Percentiles rank a stretch among this genome's conserved stretches.
phyloP scores from a whole-genome alignment of 2,888 invertebrate genomes.

The Agapostemon virescens region DNA sequence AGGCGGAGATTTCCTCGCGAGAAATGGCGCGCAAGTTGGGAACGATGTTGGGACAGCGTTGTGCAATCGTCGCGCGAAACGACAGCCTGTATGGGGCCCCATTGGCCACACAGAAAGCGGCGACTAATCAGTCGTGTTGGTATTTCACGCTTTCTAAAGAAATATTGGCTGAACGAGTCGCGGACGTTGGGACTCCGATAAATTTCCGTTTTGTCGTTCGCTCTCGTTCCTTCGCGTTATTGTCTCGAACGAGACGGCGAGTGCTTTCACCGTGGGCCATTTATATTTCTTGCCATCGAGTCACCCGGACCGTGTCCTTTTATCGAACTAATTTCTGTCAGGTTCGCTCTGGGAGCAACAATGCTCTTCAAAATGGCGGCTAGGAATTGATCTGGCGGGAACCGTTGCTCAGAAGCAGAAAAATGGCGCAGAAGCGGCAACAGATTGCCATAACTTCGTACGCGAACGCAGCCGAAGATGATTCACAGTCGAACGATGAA shows the following conservation, averaged over 20 bases:
- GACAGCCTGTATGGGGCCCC: not conserved
- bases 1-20: not conserved
- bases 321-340: not conserved
- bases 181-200: not conserved
- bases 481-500: not conserved
- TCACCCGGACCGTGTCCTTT: not conserved
- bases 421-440: not conserved
- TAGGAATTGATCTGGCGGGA: not conserved
- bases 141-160: conserved; percentile 39
- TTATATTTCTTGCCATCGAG: not conserved
- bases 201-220: not conserved
- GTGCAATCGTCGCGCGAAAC: not conserved
- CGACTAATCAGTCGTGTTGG: not conserved
- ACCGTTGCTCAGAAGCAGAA: not conserved
- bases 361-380: not conserved
- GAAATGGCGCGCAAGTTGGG: not conserved
- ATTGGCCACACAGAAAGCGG: conserved; percentile 6
- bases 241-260: not conserved
- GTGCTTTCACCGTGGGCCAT: not conserved
- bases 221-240: not conserved
- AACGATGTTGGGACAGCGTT: not conserved
- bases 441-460: not conserved
- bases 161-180: conserved; percentile 21
- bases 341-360: not conserved
- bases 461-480: not conserved